Percentiles rank a stretch among this genome's conserved stretches.
Evolutionary conservation across 2,797 vertebrate species (phyloP).

Genomic region (Odontamblyopus rebecca): DNA sequence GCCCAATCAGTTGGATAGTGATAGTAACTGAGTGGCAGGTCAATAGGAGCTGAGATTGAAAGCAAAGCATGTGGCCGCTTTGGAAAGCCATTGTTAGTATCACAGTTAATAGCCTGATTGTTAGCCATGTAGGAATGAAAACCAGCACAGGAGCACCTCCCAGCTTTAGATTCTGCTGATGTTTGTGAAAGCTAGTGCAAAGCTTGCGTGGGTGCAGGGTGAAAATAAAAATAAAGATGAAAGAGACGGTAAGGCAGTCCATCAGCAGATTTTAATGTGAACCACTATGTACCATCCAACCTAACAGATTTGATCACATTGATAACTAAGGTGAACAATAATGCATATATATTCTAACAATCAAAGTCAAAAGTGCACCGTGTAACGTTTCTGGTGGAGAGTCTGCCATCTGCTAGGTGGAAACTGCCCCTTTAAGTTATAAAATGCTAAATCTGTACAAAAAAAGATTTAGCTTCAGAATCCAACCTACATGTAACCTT

Average conservation of each 20-base stretch:
- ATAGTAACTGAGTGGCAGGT: conserved; percentile 26
- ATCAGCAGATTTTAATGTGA: conserved; percentile 17
- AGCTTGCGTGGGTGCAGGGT: conserved; percentile 35
- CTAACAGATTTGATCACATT: neutral
- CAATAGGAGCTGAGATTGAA: conserved; percentile 49
- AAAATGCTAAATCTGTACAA: neutral
- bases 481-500: neutral
- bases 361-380: neutral
- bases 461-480: neutral
- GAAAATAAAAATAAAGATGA: conserved; percentile 36
- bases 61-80: conserved; percentile 50
- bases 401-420: too few relatives aligned
- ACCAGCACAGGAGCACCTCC: conserved; percentile 78
- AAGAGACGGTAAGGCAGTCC: conserved; percentile 38
- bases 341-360: neutral
- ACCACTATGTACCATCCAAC: neutral
- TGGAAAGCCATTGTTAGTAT: conserved; percentile 70
- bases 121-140: conserved; percentile 78
- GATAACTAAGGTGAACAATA: neutral
- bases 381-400: too few relatives aligned
- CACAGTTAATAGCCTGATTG: conserved; percentile 56
- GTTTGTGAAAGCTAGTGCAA: conserved; percentile 52
- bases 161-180: conserved; percentile 64
- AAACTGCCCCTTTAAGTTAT: neutral
- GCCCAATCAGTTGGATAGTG: conserved; percentile 21